A percentile compares a stretch with the other conserved stretches of the same genome.
These are phyloP conservation scores for Meloidogyne chitwoodi DNA, from an alignment of 1,140 invertebrate species.

Conservation along the genomic window DNA sequence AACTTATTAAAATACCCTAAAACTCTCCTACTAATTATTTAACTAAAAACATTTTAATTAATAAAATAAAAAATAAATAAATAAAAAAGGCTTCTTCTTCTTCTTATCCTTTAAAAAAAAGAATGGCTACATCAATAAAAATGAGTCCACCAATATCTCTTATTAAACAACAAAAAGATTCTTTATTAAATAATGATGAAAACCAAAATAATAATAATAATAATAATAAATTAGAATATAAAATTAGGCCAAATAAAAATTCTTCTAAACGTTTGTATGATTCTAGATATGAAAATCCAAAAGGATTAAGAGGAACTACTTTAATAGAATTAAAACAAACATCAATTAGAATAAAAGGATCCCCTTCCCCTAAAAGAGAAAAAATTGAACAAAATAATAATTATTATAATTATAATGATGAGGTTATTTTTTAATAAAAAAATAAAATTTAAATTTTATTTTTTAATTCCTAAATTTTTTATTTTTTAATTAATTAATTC, in stretches of 20 bases:
- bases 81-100: constrained; percentile 11
- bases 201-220: too few species aligned
- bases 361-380: background rate
- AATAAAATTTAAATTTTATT: too few species aligned
- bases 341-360: background rate
- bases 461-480: too few species aligned
- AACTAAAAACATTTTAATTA: too few species aligned
- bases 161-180: background rate
- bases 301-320: background rate
- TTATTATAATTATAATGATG: too few species aligned
- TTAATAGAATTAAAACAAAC: background rate
- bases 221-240: background rate
- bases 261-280: background rate
- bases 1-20: too few species aligned
- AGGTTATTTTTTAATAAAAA: background rate
- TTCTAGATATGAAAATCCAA: background rate
- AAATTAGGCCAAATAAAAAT: background rate
- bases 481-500: too few species aligned
- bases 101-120: background rate
- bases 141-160: background rate
- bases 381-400: background rate
- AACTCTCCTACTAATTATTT: too few species aligned
- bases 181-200: background rate
- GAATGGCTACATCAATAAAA: background rate
- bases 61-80: background rate